Evolutionary conservation across 2,113 vertebrate species (phyloP).

Genomic region (Calidris pugnax): DNA sequence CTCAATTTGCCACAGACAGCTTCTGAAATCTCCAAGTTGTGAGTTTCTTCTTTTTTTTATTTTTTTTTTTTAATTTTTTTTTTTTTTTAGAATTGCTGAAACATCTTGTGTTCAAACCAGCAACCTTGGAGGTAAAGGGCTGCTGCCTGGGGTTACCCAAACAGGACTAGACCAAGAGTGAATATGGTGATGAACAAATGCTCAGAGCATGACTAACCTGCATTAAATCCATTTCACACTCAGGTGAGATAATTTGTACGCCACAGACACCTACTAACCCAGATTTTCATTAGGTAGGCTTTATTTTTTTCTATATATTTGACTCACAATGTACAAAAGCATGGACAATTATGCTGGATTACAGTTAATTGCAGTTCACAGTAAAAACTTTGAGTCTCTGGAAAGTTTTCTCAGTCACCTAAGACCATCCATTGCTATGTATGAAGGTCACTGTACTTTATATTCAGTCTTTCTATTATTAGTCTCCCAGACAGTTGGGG

Average conservation of each 20-base stretch:
- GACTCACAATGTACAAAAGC: neutral
- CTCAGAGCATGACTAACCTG: neutral
- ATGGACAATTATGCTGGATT: neutral
- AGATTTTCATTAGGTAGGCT: neutral
- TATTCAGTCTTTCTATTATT: conserved; percentile 47
- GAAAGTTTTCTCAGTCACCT: neutral
- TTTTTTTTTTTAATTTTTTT: neutral
- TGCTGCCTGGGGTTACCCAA: neutral
- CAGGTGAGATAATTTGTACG: neutral
- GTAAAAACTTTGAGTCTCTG: neutral
- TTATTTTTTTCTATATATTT: neutral
- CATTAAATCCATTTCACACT: neutral
- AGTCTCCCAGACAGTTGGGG: conserved; percentile 31
- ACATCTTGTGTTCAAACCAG: neutral
- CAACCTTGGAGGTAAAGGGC: neutral
- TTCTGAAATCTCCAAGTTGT: neutral
- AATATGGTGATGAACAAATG: neutral
- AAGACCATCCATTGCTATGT: neutral
- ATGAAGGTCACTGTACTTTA: conserved; percentile 27
- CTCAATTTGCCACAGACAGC: neutral
- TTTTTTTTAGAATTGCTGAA: neutral
- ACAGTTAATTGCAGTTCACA: neutral
- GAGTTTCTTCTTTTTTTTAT: neutral
- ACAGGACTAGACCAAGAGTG: neutral
- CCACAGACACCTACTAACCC: neutral